Base-by-base conservation (phyloP, 64 coral and sea anemone species). In the Astreopora myriophthalma region DNA sequence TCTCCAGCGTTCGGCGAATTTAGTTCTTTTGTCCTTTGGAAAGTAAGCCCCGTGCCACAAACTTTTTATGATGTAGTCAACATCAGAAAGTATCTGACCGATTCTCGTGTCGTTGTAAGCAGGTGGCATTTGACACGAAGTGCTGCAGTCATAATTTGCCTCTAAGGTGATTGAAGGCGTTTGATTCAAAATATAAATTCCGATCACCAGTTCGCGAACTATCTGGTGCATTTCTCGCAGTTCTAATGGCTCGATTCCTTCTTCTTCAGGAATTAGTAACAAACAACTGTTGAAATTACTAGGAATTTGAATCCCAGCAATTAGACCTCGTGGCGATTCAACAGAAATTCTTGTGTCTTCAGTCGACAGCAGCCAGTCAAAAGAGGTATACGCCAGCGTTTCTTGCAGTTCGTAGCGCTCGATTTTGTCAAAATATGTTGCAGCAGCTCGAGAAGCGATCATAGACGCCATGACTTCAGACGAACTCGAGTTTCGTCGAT, bases 11-110 rank as follows among this genome's bases (percentile, higher is more conserved):
- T 99, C 97, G 69, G 90, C 87, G 90, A 99, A 99, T 76, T 99
- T 99, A 29, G 94, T 88, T 85, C 97, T 75, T 83, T 99, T 99
- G 46, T 99, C 97, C 49, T 96, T 99, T 60, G 97, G 94, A 51
- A 99, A 99, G 76, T 95, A 99, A 62, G 97, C 94, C 10, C 97
- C 97, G 67, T 99, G 97, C 97, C 97, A 99, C 35, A 99, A 87
- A 62, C 97, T 99, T 32, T 99, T 99, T 90, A 99, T 99, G 94
- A 96, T 91, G 74, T 99, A 99, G 35, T 99, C 97, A 1, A 99
- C 97, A 68, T 99, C 81, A 37, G 85, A 74, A 66, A 99, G 69
- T 23, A 99, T 89, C 87, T 99, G 97, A 12, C 97, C 97, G 29
- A 99, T 92, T 71, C 97, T 90, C 14, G 97, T 99, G 67, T 99